These are phyloP conservation scores for Bradypus variegatus DNA, from an alignment of 2,797 vertebrate species.

Conservation along the genomic window DNA sequence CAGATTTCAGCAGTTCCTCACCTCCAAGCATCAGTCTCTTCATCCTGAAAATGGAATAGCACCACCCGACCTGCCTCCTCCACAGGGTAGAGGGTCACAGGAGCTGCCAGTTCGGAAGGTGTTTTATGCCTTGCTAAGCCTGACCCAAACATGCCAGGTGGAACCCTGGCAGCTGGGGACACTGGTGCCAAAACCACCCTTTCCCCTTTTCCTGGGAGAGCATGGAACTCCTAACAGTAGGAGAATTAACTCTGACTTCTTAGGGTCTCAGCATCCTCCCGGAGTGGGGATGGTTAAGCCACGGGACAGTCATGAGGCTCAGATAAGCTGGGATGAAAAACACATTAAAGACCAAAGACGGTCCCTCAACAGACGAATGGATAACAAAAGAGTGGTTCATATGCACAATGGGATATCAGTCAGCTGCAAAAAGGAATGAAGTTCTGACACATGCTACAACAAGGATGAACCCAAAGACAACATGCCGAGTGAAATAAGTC, in stretches of 20 bases:
- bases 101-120: neutral
- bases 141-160: rapidly evolving
- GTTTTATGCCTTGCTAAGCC: no score
- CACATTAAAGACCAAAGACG: neutral
- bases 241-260: neutral
- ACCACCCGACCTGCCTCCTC: neutral
- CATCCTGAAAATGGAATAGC: neutral
- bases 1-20: neutral
- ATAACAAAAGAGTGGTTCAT: no score
- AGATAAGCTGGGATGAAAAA: neutral
- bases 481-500: no score
- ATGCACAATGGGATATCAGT: no score
- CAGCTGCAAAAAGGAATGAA: no score
- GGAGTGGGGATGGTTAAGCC: neutral
- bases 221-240: neutral
- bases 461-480: no score
- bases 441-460: no score
- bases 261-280: neutral
- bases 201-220: neutral
- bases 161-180: rapidly evolving
- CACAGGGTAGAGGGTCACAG: neutral
- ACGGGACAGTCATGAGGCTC: rapidly evolving
- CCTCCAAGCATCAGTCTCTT: neutral
- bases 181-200: neutral
- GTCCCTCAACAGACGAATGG: no score